Conservation (phyloP, 1,140 invertebrate species). For the Anastrepha obliqua region DNA sequence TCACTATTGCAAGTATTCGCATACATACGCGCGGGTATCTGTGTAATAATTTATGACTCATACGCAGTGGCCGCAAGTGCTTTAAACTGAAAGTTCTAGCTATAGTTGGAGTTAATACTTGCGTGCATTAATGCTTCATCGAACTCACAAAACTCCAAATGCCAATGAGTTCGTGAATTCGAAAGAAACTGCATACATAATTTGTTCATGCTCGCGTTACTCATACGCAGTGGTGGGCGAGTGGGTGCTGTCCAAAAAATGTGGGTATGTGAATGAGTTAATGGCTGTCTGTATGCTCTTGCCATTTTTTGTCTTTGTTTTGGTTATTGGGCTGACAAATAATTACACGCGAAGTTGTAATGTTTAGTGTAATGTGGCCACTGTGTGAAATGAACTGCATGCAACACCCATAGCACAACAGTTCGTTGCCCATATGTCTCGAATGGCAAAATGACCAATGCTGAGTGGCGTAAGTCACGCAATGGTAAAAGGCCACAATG, state of each 20-base stretch:
- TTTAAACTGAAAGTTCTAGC: too few relatives aligned
- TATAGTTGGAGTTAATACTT: too few relatives aligned
- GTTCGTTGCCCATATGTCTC: slow-evolving; percentile 26
- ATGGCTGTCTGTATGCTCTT: background rate
- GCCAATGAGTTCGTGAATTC: too few relatives aligned
- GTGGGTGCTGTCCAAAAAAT: background rate
- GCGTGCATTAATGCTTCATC: too few relatives aligned
- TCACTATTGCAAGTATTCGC: too few relatives aligned
- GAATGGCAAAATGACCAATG: slow-evolving; percentile 5
- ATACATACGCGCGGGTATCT: too few relatives aligned
- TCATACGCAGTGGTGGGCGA: background rate
- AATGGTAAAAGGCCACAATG: background rate
- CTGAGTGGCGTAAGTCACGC: slow-evolving; percentile 39
- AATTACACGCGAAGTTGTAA: slow-evolving; percentile 29
- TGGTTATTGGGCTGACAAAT: background rate
- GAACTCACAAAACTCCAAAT: too few relatives aligned
- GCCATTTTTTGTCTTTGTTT: too few relatives aligned
- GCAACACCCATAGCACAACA: slow-evolving; percentile 16
- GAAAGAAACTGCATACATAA: too few relatives aligned
- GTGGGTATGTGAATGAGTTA: background rate
- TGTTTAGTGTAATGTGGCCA: background rate
- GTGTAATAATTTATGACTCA: too few relatives aligned
- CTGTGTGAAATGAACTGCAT: background rate
- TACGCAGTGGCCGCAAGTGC: too few relatives aligned
- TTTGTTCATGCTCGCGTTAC: background rate